phyloP scores from a whole-genome alignment of 1,140 invertebrate species.

The Metaphire vulgaris region DNA sequence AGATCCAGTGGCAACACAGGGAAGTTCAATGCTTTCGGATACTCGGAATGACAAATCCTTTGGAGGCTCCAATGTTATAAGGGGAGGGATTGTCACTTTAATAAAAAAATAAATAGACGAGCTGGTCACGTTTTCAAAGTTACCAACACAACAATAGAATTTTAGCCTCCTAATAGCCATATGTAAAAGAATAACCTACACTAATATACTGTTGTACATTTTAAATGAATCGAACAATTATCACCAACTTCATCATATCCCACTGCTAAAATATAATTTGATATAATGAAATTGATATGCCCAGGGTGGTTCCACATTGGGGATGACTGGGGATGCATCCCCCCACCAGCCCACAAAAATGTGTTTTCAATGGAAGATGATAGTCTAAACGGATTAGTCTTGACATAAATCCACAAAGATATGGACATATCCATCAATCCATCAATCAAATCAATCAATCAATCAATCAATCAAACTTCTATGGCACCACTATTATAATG shows the following conservation, averaged over 20 bases:
- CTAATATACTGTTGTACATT: neutral
- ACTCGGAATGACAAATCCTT: slow-evolving; percentile 23
- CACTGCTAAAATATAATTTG: neutral
- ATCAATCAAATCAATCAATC: too few relatives aligned
- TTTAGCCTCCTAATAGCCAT: neutral
- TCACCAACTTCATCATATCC: neutral
- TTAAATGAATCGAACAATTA: neutral
- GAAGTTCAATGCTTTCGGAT: slow-evolving; percentile 28
- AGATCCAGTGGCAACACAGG: slow-evolving; percentile 26
- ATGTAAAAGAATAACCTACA: neutral
- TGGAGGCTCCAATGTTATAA: slow-evolving; percentile 15
- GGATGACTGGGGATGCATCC: too few relatives aligned
- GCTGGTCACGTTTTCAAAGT: neutral
- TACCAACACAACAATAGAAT: neutral
- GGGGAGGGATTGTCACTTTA: slow-evolving; percentile 26
- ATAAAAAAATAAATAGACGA: neutral
- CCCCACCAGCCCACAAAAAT: too few relatives aligned
- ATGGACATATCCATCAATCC: too few relatives aligned
- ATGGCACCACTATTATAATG: too few relatives aligned
- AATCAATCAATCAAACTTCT: too few relatives aligned
- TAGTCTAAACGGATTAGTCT: too few relatives aligned
- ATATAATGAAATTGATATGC: neutral
- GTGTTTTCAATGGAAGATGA: too few relatives aligned
- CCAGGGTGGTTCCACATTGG: too few relatives aligned
- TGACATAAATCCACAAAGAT: too few relatives aligned